A percentile compares a stretch with the other conserved stretches of the same genome.
Conservation (phyloP, 1,140 invertebrate species). For the Neotoxoptera formosana region DNA sequence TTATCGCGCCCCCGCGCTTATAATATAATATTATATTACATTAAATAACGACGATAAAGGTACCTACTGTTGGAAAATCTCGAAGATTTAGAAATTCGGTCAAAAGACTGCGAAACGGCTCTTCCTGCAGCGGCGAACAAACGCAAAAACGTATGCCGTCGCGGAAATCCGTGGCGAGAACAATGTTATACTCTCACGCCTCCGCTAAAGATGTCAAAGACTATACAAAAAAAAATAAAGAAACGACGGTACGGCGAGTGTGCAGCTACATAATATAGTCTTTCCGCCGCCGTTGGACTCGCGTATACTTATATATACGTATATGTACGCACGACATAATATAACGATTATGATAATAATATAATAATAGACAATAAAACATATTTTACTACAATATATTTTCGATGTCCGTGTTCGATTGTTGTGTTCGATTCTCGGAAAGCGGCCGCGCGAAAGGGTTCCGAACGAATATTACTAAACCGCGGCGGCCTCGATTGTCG, state of each 20-base stretch:
- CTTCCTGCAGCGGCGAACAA: not conserved
- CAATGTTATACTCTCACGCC: not conserved
- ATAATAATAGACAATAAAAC: not conserved
- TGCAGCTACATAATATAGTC: too few species aligned
- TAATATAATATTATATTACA: not conserved
- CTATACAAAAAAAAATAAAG: not conserved
- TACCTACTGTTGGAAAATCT: too few species aligned
- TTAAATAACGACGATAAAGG: not conserved
- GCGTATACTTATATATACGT: too few species aligned
- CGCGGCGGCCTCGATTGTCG: not conserved
- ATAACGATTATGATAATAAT: not conserved
- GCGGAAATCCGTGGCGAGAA: not conserved
- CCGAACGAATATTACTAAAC: too few species aligned
- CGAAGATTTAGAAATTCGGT: not conserved
- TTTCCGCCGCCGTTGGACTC: not conserved
- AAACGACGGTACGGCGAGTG: not conserved
- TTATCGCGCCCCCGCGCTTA: not conserved
- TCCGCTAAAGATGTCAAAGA: not conserved
- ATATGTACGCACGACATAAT: not conserved
- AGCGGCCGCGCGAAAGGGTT: not conserved
- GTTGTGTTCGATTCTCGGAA: constrained; percentile 15
- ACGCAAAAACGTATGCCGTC: not conserved
- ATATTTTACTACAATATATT: not conserved
- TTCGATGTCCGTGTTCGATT: not conserved
- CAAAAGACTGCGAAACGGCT: not conserved